Evolutionary conservation across 2,888 invertebrate species (phyloP), one percentile per base, ranked within the genome.

Genomic region (Diplazon laetatorius): DNA sequence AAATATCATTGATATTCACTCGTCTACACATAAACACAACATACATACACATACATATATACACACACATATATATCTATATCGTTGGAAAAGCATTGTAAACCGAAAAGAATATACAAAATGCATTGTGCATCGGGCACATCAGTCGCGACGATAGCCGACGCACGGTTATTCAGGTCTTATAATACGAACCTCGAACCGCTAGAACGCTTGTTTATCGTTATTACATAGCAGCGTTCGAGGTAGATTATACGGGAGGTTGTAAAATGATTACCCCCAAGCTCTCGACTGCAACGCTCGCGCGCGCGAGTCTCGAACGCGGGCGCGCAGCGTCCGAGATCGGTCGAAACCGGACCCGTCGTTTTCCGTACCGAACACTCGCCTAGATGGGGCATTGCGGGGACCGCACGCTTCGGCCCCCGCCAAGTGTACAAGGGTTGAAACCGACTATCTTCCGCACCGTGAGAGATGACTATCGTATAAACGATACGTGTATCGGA

Each of bases 1-100:
- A 88, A 88, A 86, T 86, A 86, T 86, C 88, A 89, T 86, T 88
- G 87, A 89, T 88, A 88, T 85, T 88, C 82, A 59, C 71, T 78
- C 75, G 70, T 48, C 46, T 60, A 12, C 18, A 35, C 39, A 2
- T 30, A 18, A 22, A 25, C 46, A 60, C 12, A 37, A 12, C 18
- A 37, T n/a, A 12, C 25, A 48, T 16, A 10, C 20, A 25, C 35
- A 22, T 42, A 12, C 18, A 25, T 8, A 12, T 37, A 59, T 52
- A 44, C 10, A 18, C n/a, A 52, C 14, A 52, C 50, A 68, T 55
- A 16, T 14, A 57, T 50, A 18, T 42, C 16, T 57, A 30, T 30
- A 30, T 30, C 4, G n/a, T n/a, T n/a, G 6, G 30, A 6, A 6
- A 10, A 22, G 16, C 55, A 16, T 60, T 39, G n/a, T 30, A 48